Base-by-base conservation (phyloP, 2,113 vertebrate species). In the Sporophila hypoxantha region DNA sequence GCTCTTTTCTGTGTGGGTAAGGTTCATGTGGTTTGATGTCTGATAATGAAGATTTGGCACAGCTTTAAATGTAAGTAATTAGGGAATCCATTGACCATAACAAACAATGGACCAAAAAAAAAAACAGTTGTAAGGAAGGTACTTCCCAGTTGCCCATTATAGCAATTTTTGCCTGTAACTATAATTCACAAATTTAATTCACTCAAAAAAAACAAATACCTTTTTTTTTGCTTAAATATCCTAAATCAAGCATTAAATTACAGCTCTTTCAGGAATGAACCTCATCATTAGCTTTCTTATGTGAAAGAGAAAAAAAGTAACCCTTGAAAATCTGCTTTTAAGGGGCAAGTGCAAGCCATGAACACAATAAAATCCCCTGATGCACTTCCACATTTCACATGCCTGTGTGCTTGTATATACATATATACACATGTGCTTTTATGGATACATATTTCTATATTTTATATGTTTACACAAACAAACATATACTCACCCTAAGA, bases 161-260 rank as follows among this genome's bases (percentile, higher is more conserved):
- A 82, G 39, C 29, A 77, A 52, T 64, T 87, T 94, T 91, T 86
- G 42, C 37, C 19, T 60, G 18, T 52, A 85, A 92, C 92, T 89
- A 89, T 52, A 90, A 82, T 12, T 74, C 81, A 87, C 36, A 86
- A 79, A 84, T 85, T 74, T 81, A 80, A 88, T 75, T 88, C 56
- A 39, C 41, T 84, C 29, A 66, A 66, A 41, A 41, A 91, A 92
- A 87, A 60, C 32, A 91, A 86, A 84, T 42, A 64, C 12, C 26
- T 41, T 44, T 85, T 89, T 64, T 59, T 64, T 66, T 49, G 2
- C 59, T 85, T 91, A 91, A 89, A 81, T 85, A 81, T 73, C 57
- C 50, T 92, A 92, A 92, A 85, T 88, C 69, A 93, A 89, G 55
- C 92, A 93, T 83, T 93, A 94, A 92, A 95, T 89, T 94, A 62